Evolutionary conservation across 2,797 vertebrate species (phyloP), one percentile per base, ranked within the genome.

Genomic region (Silurus lanzhouensis): DNA sequence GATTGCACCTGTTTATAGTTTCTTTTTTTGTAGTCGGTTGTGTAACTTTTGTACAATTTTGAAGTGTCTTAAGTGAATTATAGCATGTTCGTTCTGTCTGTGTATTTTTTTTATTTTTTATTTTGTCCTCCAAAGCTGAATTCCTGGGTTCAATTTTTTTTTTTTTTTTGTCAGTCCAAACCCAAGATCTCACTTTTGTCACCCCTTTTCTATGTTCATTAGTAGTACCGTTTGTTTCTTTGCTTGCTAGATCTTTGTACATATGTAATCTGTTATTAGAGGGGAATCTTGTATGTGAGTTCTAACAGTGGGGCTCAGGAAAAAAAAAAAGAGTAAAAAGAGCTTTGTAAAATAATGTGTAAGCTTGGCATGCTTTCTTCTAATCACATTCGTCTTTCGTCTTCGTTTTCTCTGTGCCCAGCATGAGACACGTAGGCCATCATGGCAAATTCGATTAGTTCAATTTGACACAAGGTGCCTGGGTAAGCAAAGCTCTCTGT

Each of bases 1-100:
- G 92, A 95, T 93, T 95, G 94, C 94, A 92, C 91, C 89, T 92
- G 86, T 93, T 94, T 95, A 88, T 95, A 91, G 90, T 94, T 93
- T 68, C 84, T 93, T 92, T 88, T 85, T 87, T 86, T 86, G 74
- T 92, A 89, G 93, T 92, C 91, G 89, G 88, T 92, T 88, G 88
- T 93, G 84, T 91, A 91, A 92, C 86, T 71, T 85, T 88, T 92
- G 86, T 87, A 85, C 84, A 84, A 67, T 63, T 88, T 72, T 61
- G 14, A 85, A 82, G 85, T 88, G 82, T 90, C 82, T 87, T 76
- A 84, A 90, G 84, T 88, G 83, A 82, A 64, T 88, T 68, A 63
- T 70, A 72, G 88, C 85, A 88, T 82, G 86, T 87, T 83, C 70
- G 76, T 87, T 83, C 68, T 84, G 80, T 86, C 82, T 66, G 67